Conservation (phyloP, 2,888 invertebrate species). For the Heliconius sara region DNA sequence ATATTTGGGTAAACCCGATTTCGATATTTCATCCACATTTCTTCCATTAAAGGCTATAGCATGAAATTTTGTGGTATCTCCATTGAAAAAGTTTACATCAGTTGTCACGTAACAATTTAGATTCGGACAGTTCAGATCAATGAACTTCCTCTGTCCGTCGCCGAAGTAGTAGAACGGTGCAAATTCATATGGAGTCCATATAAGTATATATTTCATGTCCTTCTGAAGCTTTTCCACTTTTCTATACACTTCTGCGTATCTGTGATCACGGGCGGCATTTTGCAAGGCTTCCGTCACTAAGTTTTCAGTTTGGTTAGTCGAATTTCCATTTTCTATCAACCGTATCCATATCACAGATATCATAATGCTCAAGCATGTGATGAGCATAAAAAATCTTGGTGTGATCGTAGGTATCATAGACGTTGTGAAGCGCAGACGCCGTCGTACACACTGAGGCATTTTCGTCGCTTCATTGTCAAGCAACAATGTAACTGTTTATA, state of each 20-base stretch:
- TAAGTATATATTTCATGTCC: constrained; percentile 66
- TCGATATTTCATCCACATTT: constrained; percentile 50
- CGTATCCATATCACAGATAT: constrained; percentile 62
- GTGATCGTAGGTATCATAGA: constrained; percentile 57
- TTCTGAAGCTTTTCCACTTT: constrained; percentile 59
- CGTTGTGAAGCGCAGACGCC: constrained; percentile 47
- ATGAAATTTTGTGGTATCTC: constrained; percentile 64
- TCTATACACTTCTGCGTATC: constrained; percentile 67
- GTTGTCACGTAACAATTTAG: constrained; percentile 70
- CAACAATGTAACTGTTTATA: constrained; percentile 29
- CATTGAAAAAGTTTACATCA: constrained; percentile 59
- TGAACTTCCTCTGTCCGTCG: constrained; percentile 64
- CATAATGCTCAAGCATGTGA: constrained; percentile 58
- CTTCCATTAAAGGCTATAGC: constrained; percentile 73
- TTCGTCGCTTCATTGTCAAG: constrained; percentile 59
- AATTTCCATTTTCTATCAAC: constrained; percentile 50
- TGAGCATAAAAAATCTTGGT: constrained; percentile 59
- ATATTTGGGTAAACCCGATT: constrained; percentile 55
- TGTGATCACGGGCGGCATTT: constrained; percentile 63
- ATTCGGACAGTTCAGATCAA: constrained; percentile 66
- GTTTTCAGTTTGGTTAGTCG: constrained; percentile 50
- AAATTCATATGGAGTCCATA: constrained; percentile 65
- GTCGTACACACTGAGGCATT: constrained; percentile 52
- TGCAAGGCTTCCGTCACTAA: constrained; percentile 63
- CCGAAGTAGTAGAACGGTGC: constrained; percentile 66